Conservation (phyloP, 2,113 vertebrate species). For the Boleophthalmus pectinirostris region DNA sequence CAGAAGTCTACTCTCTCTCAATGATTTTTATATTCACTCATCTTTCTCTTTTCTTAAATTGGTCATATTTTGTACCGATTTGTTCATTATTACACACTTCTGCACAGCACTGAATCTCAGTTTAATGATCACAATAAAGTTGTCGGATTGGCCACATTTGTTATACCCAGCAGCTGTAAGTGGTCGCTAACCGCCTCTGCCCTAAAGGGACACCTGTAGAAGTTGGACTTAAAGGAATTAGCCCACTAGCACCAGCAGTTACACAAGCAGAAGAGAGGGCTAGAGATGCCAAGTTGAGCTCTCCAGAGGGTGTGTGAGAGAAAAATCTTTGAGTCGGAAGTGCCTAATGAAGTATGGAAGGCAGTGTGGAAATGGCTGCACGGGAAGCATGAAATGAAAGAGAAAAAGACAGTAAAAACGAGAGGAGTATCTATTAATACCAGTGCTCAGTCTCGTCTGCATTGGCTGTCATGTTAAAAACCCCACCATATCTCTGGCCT, state of each 20-base stretch:
- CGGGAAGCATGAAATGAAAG: conserved; percentile 8
- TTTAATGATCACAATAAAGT: conserved; percentile 46
- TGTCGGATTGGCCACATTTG: conserved; percentile 34
- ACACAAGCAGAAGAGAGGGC: conserved; percentile 35
- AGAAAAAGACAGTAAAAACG: neutral
- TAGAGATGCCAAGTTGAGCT: conserved; percentile 50
- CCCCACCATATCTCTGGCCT: conserved; percentile 7
- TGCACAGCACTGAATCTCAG: neutral
- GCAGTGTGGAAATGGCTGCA: neutral
- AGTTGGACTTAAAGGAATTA: conserved; percentile 53
- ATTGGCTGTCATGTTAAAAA: conserved; percentile 27
- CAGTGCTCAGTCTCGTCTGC: conserved; percentile 23
- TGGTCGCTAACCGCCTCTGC: conserved; percentile 23
- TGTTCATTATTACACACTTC: neutral
- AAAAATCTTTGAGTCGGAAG: conserved; percentile 36
- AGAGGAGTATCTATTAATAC: neutral
- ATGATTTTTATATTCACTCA: no score
- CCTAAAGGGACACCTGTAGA: conserved; percentile 54
- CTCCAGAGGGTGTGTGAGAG: conserved; percentile 30
- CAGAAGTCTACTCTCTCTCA: no score
- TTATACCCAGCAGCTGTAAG: conserved; percentile 15
- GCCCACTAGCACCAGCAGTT: conserved; percentile 32
- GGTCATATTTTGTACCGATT: neutral
- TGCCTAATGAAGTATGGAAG: conserved; percentile 31
- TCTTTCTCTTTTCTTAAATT: no score